These are phyloP conservation scores for Arothron firmamentum DNA, from an alignment of 2,113 vertebrate genomes.

Conservation along the genomic window DNA sequence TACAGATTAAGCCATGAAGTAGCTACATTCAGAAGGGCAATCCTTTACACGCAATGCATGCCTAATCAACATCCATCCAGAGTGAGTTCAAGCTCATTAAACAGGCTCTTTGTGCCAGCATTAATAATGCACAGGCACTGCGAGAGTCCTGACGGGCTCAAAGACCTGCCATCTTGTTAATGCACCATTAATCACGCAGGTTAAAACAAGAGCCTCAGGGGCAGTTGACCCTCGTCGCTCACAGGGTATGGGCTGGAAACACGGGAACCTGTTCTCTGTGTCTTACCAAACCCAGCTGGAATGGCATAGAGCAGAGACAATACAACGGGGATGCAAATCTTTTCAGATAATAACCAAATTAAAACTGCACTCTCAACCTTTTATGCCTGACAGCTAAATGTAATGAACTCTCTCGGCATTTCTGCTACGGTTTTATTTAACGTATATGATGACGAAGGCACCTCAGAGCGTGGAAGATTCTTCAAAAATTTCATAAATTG, in stretches of 20 bases:
- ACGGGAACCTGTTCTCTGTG: conserved; percentile 4
- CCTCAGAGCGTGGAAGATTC: neutral
- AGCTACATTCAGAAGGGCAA: conserved; percentile 32
- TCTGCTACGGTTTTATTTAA: conserved; percentile 13
- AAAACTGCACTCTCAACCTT: neutral
- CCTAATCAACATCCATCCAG: conserved; percentile 61
- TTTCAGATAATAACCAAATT: neutral
- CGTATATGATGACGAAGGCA: no score
- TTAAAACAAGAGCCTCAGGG: conserved; percentile 63
- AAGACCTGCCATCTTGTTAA: conserved; percentile 66
- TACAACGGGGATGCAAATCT: neutral
- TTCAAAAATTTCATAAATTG: neutral
- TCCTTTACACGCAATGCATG: conserved; percentile 41
- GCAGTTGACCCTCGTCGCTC: conserved; percentile 32
- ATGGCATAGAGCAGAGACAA: neutral
- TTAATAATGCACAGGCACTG: conserved; percentile 71
- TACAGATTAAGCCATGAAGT: conserved; percentile 11
- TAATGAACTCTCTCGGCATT: no score
- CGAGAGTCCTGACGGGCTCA: conserved; percentile 57
- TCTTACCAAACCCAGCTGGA: conserved; percentile 4
- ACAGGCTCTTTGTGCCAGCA: conserved; percentile 61
- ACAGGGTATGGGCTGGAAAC: conserved; percentile 16
- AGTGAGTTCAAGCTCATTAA: conserved; percentile 70
- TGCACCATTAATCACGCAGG: conserved; percentile 67
- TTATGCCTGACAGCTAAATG: no score